Evolutionary conservation across 1,140 invertebrate species (phyloP).

Genomic region (Tetramorium simillimum): DNA sequence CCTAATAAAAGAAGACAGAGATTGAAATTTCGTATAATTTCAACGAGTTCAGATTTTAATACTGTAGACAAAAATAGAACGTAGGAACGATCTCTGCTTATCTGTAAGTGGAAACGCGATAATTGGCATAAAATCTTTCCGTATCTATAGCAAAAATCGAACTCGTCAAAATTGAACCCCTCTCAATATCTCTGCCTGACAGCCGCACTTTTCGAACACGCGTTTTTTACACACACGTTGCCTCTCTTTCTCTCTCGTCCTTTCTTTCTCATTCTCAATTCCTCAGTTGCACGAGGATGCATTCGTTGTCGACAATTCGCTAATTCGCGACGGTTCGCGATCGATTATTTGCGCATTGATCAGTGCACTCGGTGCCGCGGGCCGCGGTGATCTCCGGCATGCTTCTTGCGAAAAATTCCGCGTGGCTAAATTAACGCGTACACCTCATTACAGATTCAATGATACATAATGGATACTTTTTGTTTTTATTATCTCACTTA

Average conservation of each 20-base stretch:
- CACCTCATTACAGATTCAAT: conserved; percentile 83
- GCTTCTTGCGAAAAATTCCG: conserved; percentile 62
- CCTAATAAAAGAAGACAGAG: neutral
- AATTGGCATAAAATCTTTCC: neutral
- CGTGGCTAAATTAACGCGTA: conserved; percentile 82
- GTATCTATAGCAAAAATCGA: neutral
- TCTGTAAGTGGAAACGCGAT: neutral
- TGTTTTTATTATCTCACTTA: conserved; percentile 72
- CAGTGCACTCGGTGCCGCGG: conserved; percentile 32
- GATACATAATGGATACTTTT: conserved; percentile 74
- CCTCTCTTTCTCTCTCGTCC: conserved; percentile 30
- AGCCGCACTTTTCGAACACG: neutral
- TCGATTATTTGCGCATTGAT: conserved; percentile 13
- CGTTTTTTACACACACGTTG: neutral
- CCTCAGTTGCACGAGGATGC: neutral
- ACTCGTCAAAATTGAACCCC: neutral
- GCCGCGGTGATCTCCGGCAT: conserved; percentile 19
- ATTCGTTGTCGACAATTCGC: conserved; percentile 10
- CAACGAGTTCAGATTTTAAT: conserved; percentile 11
- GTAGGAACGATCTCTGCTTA: neutral
- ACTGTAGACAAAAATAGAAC: neutral
- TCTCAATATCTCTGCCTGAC: neutral
- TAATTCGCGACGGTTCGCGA: neutral
- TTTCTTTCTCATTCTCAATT: conserved; percentile 17
- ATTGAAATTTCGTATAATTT: conserved; percentile 9